Percentiles rank a stretch among this genome's conserved stretches.
Conservation (phyloP, 1,140 invertebrate species). For the Muscidifurax raptorellus region DNA sequence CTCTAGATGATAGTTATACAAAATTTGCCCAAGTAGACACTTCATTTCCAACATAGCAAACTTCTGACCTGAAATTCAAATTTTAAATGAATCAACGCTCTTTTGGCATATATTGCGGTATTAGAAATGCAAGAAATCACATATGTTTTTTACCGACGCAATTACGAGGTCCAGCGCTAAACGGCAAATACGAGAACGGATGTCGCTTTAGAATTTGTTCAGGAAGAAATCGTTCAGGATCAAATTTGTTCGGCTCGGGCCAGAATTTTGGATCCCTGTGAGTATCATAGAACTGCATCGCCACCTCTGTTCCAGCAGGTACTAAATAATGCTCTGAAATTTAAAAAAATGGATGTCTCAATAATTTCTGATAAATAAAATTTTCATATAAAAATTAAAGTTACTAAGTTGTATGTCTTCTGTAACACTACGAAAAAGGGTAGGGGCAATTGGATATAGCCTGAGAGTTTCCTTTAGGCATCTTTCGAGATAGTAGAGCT, state of each 20-base stretch:
- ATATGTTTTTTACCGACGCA: slow-evolving; percentile 79
- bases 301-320: slow-evolving; percentile 58
- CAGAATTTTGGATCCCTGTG: slow-evolving; percentile 81
- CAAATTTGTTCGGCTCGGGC: slow-evolving; percentile 82
- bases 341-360: not conserved
- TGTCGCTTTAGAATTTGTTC: slow-evolving; percentile 73
- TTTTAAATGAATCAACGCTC: not conserved
- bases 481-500: slow-evolving; percentile 76
- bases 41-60: slow-evolving; percentile 59
- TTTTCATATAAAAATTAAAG: too few relatives aligned
- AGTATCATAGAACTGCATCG: slow-evolving; percentile 76
- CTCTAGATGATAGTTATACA: slow-evolving; percentile 55
- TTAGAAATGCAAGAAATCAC: not conserved
- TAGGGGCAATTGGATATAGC: too few relatives aligned
- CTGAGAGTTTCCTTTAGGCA: slow-evolving; percentile 79
- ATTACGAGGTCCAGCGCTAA: slow-evolving; percentile 83
- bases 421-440: too few relatives aligned
- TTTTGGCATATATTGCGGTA: not conserved
- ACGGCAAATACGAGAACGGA: slow-evolving; percentile 77
- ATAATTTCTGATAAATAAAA: not conserved
- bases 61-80: slow-evolving; percentile 59
- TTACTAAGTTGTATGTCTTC: too few relatives aligned
- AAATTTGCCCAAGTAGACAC: slow-evolving; percentile 44
- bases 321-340: not conserved
- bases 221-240: slow-evolving; percentile 83